Conservation (phyloP, 1,140 invertebrate species). For the Zaprionus tsacasi region DNA sequence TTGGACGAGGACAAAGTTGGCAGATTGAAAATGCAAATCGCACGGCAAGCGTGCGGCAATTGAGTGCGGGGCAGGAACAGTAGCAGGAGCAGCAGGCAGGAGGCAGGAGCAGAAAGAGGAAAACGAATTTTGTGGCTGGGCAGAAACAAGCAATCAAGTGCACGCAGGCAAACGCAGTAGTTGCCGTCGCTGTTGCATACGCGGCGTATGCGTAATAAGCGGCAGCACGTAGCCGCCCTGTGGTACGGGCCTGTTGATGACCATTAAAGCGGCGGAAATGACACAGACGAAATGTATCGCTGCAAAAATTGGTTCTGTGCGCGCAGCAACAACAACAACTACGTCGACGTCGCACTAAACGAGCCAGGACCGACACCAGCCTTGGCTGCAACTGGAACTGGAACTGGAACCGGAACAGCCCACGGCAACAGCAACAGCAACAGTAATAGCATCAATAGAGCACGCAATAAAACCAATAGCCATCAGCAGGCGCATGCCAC, state of each 20-base stretch:
- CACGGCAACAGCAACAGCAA: conserved; percentile 30
- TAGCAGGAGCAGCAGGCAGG: conserved; percentile 3
- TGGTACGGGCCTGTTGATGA: conserved; percentile 8
- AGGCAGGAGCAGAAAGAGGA: not conserved
- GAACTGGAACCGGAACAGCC: conserved; percentile 18
- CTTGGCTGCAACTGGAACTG: conserved; percentile 10
- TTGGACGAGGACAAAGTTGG: conserved; percentile 55
- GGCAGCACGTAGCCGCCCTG: not conserved
- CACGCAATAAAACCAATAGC: conserved; percentile 60
- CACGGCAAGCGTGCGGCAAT: conserved; percentile 11
- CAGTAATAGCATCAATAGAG: conserved; percentile 51
- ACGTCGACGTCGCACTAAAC: conserved; percentile 75
- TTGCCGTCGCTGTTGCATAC: conserved; percentile 2
- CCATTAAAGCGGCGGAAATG: conserved; percentile 78
- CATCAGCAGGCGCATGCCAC: conserved; percentile 61
- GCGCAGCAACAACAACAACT: conserved; percentile 84
- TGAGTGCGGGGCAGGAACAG: conserved; percentile 1
- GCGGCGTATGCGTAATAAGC: conserved; percentile 50
- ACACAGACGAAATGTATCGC: conserved; percentile 78
- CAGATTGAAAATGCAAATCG: conserved; percentile 79
- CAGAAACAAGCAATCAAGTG: conserved; percentile 48
- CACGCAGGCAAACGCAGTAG: conserved; percentile 8
- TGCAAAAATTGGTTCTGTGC: conserved; percentile 87
- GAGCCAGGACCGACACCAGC: conserved; percentile 31
- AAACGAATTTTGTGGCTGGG: conserved; percentile 48